These are phyloP conservation scores for Xerus rutilus DNA, from an alignment of 2,797 vertebrate species.

Conservation along the genomic window DNA sequence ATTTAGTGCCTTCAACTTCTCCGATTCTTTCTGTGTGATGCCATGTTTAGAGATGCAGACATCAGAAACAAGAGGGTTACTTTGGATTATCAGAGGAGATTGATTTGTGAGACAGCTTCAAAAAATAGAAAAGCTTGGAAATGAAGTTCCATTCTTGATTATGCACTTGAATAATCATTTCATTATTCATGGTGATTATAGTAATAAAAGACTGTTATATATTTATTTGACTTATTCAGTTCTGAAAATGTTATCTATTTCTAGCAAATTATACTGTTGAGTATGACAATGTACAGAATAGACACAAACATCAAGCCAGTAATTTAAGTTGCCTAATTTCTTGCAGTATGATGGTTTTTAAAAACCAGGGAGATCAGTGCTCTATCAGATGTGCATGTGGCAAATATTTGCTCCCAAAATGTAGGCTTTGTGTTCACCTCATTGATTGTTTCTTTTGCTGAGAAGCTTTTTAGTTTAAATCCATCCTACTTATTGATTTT, in stretches of 20 bases:
- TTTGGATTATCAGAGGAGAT: background rate
- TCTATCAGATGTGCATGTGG: no score
- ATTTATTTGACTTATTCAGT: background rate
- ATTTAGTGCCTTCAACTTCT: background rate
- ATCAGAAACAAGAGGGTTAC: background rate
- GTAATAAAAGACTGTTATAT: background rate
- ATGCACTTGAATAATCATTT: constrained; percentile 50
- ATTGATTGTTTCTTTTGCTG: no score
- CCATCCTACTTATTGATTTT: no score
- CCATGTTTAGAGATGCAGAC: background rate
- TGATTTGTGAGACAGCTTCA: background rate
- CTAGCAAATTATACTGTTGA: background rate
- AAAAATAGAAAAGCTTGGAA: constrained; percentile 28
- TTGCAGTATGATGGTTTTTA: background rate
- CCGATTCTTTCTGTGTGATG: background rate
- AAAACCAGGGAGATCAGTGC: background rate
- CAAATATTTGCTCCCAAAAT: no score
- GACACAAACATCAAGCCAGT: background rate
- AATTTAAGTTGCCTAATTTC: background rate
- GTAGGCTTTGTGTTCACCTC: no score
- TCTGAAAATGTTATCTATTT: constrained; percentile 24
- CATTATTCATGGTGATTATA: constrained; percentile 32
- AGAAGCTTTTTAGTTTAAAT: no score
- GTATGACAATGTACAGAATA: background rate
- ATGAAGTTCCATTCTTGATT: background rate